Base-by-base conservation (phyloP, 2,888 invertebrate species). In the Drosophila seclusa region DNA sequence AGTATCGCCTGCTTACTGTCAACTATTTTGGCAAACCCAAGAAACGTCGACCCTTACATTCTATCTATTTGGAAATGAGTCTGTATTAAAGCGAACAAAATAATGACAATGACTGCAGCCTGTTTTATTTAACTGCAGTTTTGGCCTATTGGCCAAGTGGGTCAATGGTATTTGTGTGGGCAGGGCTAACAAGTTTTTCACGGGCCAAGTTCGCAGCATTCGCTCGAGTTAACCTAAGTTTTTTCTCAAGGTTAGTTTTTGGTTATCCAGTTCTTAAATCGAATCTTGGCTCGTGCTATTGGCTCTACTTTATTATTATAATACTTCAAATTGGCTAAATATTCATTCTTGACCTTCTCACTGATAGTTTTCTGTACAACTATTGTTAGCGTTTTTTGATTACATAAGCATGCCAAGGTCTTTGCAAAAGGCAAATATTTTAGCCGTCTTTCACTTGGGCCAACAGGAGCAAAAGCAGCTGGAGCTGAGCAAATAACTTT, bases 391-490 rank as follows among this genome's bases (percentile, higher is more conserved):
- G 18, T 10, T 52, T 6, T 3, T 10, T 8, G 45, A 31, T 78
- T 79, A 42, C 61, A 76, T 73, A 79, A 68, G 57, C 50, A 48
- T 36, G n/a, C 29, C 68, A 77, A 80, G 70, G 73, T 34, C 50
- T 53, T 54, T 50, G 21, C 59, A 31, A 29, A 29, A 1, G 29
- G 40, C 59, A 64, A 66, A 68, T 78, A 62, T 60, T 50, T 61
- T 36, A 24, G 73, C 54, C 71, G 59, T 69, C 57, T 74, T 77
- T 72, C 66, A 59, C 38, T 50, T 57, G 73, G 79, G 73, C 68
- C 68, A 76, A 76, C 79, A 79, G 79, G 62, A 76, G 60, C 76
- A n/a, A 21, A 38, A 72, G 71, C 79, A 67, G 66, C 76, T 67
- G 62, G 40, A 49, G 32, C 65, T 50, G 29, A 45, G 69, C 67